Conservation (phyloP, 2,888 invertebrate genomes). For the Drosophila ezoana region DNA sequence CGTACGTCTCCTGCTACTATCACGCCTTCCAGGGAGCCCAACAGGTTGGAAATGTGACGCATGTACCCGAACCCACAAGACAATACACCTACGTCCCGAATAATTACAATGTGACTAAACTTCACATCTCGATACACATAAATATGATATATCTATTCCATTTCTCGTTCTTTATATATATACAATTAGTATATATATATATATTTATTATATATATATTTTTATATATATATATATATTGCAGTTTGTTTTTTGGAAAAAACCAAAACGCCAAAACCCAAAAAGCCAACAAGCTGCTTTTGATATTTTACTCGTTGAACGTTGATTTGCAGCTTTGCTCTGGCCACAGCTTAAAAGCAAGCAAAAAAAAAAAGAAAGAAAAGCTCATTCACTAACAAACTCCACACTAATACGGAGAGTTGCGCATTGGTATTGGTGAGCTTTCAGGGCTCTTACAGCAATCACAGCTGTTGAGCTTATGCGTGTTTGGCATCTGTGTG, state of each 20-base stretch:
- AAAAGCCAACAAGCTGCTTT: conserved; percentile 38
- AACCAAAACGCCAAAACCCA: conserved; percentile 32
- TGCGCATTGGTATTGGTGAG: conserved; percentile 40
- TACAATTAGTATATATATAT: conserved; percentile 27
- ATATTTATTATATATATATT: conserved; percentile 44
- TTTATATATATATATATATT: conserved; percentile 44
- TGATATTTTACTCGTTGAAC: conserved; percentile 17
- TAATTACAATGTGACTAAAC: conserved; percentile 86
- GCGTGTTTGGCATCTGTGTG: neutral
- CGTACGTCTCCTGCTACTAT: conserved; percentile 99
- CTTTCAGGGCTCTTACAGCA: conserved; percentile 32
- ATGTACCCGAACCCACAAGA: conserved; percentile 85
- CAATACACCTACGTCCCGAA: conserved; percentile 85
- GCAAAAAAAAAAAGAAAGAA: conserved; percentile 6
- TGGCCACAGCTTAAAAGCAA: conserved; percentile 2
- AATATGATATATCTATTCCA: conserved; percentile 71
- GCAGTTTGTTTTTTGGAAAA: conserved; percentile 82
- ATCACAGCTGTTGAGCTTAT: conserved; percentile 1
- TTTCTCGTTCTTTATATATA: conserved; percentile 57
- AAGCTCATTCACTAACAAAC: conserved; percentile 35
- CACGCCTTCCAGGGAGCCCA: conserved; percentile 99
- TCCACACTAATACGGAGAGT: conserved; percentile 45
- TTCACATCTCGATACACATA: conserved; percentile 85
- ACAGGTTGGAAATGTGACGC: conserved; percentile 90
- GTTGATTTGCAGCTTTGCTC: conserved; percentile 21